Conservation (phyloP, 2,888 invertebrate genomes). For the Trachelus troglodyta region DNA sequence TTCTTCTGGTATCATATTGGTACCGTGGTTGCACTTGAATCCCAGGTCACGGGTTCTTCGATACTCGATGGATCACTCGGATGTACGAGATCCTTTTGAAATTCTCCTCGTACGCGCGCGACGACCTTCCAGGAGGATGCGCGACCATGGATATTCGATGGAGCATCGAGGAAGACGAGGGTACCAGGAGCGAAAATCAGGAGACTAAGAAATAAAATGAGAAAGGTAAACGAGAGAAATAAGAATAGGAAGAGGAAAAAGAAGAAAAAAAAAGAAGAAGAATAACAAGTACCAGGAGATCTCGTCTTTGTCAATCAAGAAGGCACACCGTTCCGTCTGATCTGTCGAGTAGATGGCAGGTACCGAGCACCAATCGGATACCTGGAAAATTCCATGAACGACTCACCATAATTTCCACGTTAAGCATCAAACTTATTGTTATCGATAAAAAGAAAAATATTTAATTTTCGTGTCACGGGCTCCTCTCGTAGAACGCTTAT, state of each 20-base stretch:
- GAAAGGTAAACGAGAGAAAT: background rate
- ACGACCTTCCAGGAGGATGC: background rate
- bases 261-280: background rate
- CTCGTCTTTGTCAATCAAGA: background rate
- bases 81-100: background rate
- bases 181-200: background rate
- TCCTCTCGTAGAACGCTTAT: background rate
- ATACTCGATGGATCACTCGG: background rate
- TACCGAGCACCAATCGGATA: background rate
- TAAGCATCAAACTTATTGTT: background rate
- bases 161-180: background rate
- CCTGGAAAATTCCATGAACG: constrained; percentile 1
- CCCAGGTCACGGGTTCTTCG: background rate
- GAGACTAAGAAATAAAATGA: background rate
- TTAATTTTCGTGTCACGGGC: background rate
- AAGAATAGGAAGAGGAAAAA: background rate
- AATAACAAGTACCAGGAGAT: background rate
- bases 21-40: background rate
- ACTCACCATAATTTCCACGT: constrained; percentile 29
- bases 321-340: background rate
- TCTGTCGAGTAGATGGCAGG: background rate
- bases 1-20: background rate
- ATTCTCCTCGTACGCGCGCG: background rate
- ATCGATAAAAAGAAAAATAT: background rate
- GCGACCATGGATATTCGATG: background rate